Evolutionary conservation across 2,888 invertebrate species (phyloP), one percentile per base, ranked within the genome.

Genomic region (Drosophila gaucha): DNA sequence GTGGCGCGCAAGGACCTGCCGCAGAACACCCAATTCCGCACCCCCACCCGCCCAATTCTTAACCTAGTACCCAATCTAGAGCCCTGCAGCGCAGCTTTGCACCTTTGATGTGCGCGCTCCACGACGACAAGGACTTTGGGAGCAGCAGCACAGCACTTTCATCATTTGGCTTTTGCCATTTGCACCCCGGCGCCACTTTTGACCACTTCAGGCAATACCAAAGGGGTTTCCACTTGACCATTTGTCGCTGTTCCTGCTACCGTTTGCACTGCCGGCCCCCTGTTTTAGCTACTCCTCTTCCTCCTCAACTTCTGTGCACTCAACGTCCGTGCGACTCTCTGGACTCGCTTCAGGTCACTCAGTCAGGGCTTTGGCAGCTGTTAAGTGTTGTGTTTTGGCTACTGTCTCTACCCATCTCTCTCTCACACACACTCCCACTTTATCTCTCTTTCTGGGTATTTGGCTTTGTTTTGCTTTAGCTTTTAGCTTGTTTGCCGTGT

Each of bases 121-220:
- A 60, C 60, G 63, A 64, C 59, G 66, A 62, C 83, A 57, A 82
- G 70, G 76, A 67, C 79, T 64, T 62, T 47, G 50, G 41, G 66
- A 59, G 30, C 28, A 47, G 24, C 49, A 43, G 3, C 63, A 68
- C 44, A 76, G 83, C 83, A 83, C 80, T 83, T 84, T 84, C 78
- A 85, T 83, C 85, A 83, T 85, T 84, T 85, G 80, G 83, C 85
- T 84, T 84, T 84, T 80, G 83, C 85, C 83, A 83, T 83, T 83
- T 85, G 77, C 74, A 74, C 77, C 68, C 72, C 63, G 65, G 57
- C 74, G 80, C 77, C 80, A 79, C 79, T 84, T 83, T 77, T 77
- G 84, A 77, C 77, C 80, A 83, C 83, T 80, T 80, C 74, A 71
- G 74, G 77, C 74, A 67, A 67, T 46, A 57, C 58, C 63, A 54